These are phyloP conservation scores for Peucedramus taeniatus DNA, from an alignment of 2,113 vertebrate genomes.

Conservation along the genomic window DNA sequence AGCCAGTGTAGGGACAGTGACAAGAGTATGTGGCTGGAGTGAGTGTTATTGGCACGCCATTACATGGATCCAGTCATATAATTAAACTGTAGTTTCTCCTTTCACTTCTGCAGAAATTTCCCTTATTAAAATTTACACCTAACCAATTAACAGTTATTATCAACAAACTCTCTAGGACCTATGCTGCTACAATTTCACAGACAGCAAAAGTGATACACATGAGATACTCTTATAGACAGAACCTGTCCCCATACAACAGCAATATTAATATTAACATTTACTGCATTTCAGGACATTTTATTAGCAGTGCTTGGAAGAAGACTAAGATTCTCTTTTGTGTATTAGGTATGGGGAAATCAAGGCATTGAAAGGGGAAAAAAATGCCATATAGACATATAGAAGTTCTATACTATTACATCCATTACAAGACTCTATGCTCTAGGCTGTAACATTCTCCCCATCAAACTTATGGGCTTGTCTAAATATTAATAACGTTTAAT, in stretches of 20 bases:
- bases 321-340: neutral
- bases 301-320: neutral
- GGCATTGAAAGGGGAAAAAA: neutral
- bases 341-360: neutral
- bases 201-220: neutral
- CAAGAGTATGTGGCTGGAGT: neutral
- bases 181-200: neutral
- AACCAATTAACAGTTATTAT: neutral
- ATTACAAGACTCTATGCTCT: neutral
- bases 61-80: neutral
- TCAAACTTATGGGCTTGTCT: neutral
- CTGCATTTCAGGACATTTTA: neutral
- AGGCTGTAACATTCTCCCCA: neutral
- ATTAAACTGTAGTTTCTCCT: neutral
- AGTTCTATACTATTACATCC: neutral
- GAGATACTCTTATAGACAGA: neutral
- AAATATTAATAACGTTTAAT: neutral
- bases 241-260: neutral
- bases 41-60: neutral
- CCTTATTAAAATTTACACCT: neutral
- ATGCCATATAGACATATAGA: neutral
- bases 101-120: neutral
- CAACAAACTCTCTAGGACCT: neutral
- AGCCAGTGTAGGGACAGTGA: conserved; percentile 31
- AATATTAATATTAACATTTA: neutral